Evolutionary conservation across 2,797 vertebrate species (phyloP).

Genomic region (Petrocephalus sullivani): DNA sequence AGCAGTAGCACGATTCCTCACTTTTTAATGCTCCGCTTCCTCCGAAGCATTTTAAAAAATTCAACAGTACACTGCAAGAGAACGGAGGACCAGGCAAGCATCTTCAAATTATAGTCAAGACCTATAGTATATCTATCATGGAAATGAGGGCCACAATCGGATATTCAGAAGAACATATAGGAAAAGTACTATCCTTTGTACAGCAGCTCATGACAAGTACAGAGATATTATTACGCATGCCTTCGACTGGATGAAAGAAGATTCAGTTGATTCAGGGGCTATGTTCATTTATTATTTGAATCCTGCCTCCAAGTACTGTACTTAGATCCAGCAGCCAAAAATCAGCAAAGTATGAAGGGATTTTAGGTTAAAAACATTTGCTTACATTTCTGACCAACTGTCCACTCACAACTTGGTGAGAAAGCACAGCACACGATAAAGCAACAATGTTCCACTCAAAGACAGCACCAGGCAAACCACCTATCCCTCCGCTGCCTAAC

Average conservation of each 20-base stretch:
- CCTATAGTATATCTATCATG: not conserved
- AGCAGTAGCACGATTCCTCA: not conserved
- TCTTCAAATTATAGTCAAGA: not conserved
- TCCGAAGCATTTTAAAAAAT: not conserved
- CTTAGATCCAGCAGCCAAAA: not conserved
- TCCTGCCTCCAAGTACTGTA: not conserved
- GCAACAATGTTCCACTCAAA: not conserved
- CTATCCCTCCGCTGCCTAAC: constrained; percentile 8
- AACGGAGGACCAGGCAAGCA: not conserved
- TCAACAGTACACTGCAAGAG: not conserved
- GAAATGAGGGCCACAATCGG: not conserved
- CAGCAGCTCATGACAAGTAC: not conserved
- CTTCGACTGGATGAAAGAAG: not conserved
- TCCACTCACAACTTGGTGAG: not conserved
- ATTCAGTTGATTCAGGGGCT: not conserved
- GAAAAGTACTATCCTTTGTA: not conserved
- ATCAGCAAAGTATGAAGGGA: not conserved
- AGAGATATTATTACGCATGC: not conserved
- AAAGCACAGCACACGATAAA: not conserved
- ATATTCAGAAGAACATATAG: not conserved
- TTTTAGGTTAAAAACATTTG: not conserved
- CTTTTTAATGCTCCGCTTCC: not conserved
- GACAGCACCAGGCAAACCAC: not conserved
- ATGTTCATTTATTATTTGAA: not conserved
- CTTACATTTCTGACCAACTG: not conserved